phyloP scores from a whole-genome alignment of 2,113 vertebrate genomes.

The Plotosus lineatus region DNA sequence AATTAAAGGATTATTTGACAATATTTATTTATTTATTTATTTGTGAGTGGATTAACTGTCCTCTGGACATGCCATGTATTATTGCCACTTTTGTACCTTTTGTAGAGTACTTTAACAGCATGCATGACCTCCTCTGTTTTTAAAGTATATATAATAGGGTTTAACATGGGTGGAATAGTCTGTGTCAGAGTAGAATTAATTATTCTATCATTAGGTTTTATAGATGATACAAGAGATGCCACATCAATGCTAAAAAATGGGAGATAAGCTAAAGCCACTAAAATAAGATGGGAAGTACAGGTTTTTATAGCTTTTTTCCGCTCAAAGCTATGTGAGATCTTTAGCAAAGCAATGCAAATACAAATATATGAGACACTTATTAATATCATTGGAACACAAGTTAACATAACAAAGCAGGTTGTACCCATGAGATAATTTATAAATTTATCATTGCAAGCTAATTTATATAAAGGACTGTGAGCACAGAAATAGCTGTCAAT shows the following conservation, averaged over 20 bases:
- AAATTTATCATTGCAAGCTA: conserved; percentile 64
- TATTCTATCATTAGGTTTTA: conserved; percentile 61
- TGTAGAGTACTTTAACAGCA: conserved; percentile 45
- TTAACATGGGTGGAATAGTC: conserved; percentile 50
- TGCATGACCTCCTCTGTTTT: conserved; percentile 56
- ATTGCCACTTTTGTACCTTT: not conserved
- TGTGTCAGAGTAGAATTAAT: conserved; percentile 66
- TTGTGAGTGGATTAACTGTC: not conserved
- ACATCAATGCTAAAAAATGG: conserved; percentile 45
- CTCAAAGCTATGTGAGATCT: conserved; percentile 49
- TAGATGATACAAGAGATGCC: not conserved
- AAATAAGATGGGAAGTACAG: conserved; percentile 63
- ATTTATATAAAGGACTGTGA: conserved; percentile 55
- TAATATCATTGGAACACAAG: conserved; percentile 52
- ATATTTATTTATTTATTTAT: too few species aligned
- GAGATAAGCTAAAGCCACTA: conserved; percentile 60
- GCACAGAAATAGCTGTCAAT: conserved; percentile 65
- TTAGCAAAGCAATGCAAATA: conserved; percentile 51
- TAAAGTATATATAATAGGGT: conserved; percentile 57
- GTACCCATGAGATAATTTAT: conserved; percentile 38
- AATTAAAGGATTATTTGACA: not conserved
- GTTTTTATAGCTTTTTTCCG: conserved; percentile 62
- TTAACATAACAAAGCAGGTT: conserved; percentile 20
- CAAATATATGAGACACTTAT: conserved; percentile 53
- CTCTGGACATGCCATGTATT: too few species aligned